phyloP scores from a whole-genome alignment of 2,113 vertebrate species.

The Hassar affinis region DNA sequence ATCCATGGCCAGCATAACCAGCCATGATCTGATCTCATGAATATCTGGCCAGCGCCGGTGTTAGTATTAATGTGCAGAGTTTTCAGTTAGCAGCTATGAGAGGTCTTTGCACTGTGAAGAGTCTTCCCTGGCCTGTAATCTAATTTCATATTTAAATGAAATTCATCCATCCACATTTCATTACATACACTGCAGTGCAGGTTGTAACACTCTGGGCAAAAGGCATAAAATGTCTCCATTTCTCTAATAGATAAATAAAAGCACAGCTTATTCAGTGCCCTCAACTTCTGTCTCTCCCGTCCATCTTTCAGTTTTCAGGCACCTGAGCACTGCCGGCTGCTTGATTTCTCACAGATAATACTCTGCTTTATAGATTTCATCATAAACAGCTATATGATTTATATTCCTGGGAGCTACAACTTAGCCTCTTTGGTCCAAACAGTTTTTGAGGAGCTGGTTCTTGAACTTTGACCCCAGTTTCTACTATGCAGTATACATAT shows the following conservation, averaged over 20 bases:
- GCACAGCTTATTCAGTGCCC: neutral
- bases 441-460: neutral
- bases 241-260: conserved; percentile 15
- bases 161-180: neutral
- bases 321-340: neutral
- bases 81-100: neutral
- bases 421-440: neutral
- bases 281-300: neutral
- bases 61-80: neutral
- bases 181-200: neutral
- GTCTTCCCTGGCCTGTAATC: neutral
- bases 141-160: neutral
- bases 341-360: neutral
- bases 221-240: neutral
- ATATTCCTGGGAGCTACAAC: neutral
- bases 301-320: conserved; percentile 16
- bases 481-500: neutral
- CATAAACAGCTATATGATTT: neutral
- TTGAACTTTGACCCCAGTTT: neutral
- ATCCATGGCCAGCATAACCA: neutral
- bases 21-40: neutral
- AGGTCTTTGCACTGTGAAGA: neutral
- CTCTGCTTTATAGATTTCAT: neutral
- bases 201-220: neutral
- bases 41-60: neutral